A percentile compares a stretch with the other conserved stretches of the same genome.
These are phyloP conservation scores for Chrysolina oricalcia DNA, from an alignment of 2,888 invertebrate species.

Conservation along the genomic window DNA sequence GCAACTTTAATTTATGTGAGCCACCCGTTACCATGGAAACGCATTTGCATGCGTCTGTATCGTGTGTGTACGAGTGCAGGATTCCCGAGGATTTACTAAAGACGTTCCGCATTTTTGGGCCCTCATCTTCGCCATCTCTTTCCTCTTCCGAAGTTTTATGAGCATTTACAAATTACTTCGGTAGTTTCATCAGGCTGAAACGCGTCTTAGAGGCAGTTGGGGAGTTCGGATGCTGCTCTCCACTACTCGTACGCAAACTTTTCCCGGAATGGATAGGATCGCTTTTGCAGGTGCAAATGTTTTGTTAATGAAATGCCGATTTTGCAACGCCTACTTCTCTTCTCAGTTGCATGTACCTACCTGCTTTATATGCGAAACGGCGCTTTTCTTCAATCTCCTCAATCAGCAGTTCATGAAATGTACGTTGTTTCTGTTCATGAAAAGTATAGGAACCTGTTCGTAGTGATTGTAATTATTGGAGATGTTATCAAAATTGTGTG, in stretches of 20 bases:
- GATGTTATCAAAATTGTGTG: too few species aligned
- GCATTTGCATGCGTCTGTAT: slow-evolving; percentile 67
- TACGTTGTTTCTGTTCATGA: too few species aligned
- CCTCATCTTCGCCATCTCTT: slow-evolving; percentile 48
- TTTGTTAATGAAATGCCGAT: slow-evolving; percentile 60
- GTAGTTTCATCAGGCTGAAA: slow-evolving; percentile 55
- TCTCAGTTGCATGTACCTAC: slow-evolving; percentile 54
- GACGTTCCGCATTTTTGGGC: slow-evolving; percentile 61
- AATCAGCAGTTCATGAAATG: slow-evolving; percentile 45
- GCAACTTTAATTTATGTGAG: slow-evolving; percentile 67
- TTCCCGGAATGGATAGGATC: slow-evolving; percentile 50
- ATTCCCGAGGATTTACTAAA: slow-evolving; percentile 60
- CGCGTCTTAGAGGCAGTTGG: slow-evolving; percentile 29
- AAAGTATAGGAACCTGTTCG: too few species aligned
- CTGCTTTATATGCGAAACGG: slow-evolving; percentile 56
- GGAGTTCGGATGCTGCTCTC: too few species aligned
- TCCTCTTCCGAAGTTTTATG: slow-evolving; percentile 53
- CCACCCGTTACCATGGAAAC: slow-evolving; percentile 68
- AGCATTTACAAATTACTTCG: slow-evolving; percentile 59
- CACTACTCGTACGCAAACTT: slow-evolving; percentile 24
- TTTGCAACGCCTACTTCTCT: slow-evolving; percentile 56
- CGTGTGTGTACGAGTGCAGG: slow-evolving; percentile 58
- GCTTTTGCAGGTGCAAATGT: slow-evolving; percentile 49
- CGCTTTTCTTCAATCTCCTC: slow-evolving; percentile 50
- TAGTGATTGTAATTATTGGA: too few species aligned